Percentiles rank a stretch among this genome's conserved stretches.
Conservation (phyloP, 2,888 invertebrate genomes). For the Pandemis heparana region DNA sequence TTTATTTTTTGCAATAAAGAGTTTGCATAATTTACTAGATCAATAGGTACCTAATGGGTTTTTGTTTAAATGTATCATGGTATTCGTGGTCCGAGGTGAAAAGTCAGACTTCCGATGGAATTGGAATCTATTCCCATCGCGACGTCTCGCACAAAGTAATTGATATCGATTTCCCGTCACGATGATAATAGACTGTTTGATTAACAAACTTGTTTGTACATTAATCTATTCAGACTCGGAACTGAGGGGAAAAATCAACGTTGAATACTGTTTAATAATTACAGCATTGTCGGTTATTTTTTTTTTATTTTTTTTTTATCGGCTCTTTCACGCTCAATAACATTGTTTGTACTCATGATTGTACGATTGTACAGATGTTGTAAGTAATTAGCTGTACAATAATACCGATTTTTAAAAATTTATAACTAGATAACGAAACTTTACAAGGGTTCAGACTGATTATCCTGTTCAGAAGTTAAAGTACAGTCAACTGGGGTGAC, state of each 20-base stretch:
- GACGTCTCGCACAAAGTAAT: conserved; percentile 9
- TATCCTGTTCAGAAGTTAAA: too few relatives aligned
- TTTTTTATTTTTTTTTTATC: too few relatives aligned
- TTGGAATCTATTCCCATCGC: conserved; percentile 10
- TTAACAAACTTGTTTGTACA: conserved; percentile 19
- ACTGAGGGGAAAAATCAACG: background rate
- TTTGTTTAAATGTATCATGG: background rate
- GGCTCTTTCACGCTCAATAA: too few relatives aligned
- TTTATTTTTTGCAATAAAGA: too few relatives aligned
- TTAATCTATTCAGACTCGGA: background rate
- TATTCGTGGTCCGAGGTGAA: background rate
- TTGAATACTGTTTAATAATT: background rate
- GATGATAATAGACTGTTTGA: conserved; percentile 22
- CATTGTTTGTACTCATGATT: too few relatives aligned
- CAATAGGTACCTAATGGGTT: too few relatives aligned
- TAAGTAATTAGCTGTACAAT: background rate
- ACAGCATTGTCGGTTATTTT: background rate
- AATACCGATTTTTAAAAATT: too few relatives aligned
- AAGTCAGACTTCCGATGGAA: background rate
- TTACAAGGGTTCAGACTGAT: too few relatives aligned
- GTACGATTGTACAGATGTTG: background rate
- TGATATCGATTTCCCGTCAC: conserved; percentile 16
- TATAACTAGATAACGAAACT: too few relatives aligned
- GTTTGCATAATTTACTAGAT: too few relatives aligned
- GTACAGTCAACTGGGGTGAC: too few relatives aligned